phyloP scores from a whole-genome alignment of 1,140 invertebrate genomes.

The Drosophila aff. region DNA sequence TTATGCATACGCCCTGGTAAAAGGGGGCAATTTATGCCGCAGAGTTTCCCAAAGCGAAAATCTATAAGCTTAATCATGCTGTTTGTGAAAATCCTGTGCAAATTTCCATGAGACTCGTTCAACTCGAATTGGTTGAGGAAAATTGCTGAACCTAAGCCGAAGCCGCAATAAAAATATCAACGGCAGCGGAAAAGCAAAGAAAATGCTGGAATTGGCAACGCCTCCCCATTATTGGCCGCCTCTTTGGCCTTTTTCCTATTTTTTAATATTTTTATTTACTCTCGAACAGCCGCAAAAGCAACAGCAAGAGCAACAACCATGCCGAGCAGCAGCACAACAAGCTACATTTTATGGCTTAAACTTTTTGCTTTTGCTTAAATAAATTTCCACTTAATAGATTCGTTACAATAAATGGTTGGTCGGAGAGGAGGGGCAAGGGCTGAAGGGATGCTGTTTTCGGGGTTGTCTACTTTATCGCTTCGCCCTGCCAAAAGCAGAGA shows the following conservation, averaged over 20 bases:
- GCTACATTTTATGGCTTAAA: slow-evolving; percentile 66
- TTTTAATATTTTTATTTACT: slow-evolving; percentile 80
- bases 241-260: slow-evolving; percentile 47
- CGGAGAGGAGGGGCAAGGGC: background rate
- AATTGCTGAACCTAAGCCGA: slow-evolving; percentile 59
- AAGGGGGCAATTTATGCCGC: slow-evolving; percentile 22
- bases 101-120: slow-evolving; percentile 41
- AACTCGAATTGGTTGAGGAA: slow-evolving; percentile 28
- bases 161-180: slow-evolving; percentile 77
- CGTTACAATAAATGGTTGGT: slow-evolving; percentile 68
- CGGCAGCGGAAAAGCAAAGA: slow-evolving; percentile 41
- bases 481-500: slow-evolving; percentile 43
- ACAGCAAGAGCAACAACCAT: slow-evolving; percentile 16
- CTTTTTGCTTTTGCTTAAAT: slow-evolving; percentile 66
- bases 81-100: slow-evolving; percentile 46
- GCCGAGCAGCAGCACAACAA: slow-evolving; percentile 28
- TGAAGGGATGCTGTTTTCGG: slow-evolving; percentile 36
- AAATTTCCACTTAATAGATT: slow-evolving; percentile 83
- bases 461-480: slow-evolving; percentile 67
- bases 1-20: slow-evolving; percentile 48
- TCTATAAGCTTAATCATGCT: slow-evolving; percentile 39
- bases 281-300: slow-evolving; percentile 16
- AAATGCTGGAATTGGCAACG: slow-evolving; percentile 24
- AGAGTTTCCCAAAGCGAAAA: slow-evolving; percentile 11
- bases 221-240: slow-evolving; percentile 50